Base-by-base conservation (phyloP, 1,140 invertebrate genomes). In the Oryctes rhinoceros region DNA sequence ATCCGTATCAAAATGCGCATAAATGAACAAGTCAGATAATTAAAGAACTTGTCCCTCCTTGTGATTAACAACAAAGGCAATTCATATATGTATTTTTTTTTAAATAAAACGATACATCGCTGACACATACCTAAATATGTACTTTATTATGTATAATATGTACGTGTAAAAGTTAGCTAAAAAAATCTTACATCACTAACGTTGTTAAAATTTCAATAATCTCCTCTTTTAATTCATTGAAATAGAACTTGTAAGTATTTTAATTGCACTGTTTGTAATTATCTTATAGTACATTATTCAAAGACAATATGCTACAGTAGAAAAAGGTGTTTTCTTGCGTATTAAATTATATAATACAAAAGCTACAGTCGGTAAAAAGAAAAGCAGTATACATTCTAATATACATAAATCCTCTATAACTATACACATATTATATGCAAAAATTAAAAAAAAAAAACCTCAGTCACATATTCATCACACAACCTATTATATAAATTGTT, bases 271-370 rank as follows among this genome's bases (percentile, higher is more conserved):
- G 65, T 67, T 67, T 67, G 18, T 35, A 67, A 67, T 20, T 67
- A 67, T 24, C 24, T 67, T 35, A 18, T 24, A 7, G 20, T 67
- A 67, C 24, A 30, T 3, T 67, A 30, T 24, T 67, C 65, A 67
- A 67, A 67, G 65, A 67, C 65, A 35, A 67, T 67, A 67, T 67
- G 20, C 18, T 67, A 67, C 65, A 67, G 20, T 67, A 67, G 65
- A 24, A 67, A 67, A 67, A 20, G 20, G 20, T 62, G 20, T n/a
- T 24, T 67, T 67, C 2, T 30, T 67, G 65, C 65, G 65, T 67
- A 67, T 67, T 67, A 67, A 67, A 67, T 67, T 67, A 67, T 67
- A 67, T 67, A 67, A 67, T 67, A 67, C 65, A 67, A 67, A 67
- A 67, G 65, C 65, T 67, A 35, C 18, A 67, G 30, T 67, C 65